A percentile compares a stretch with the other conserved stretches of the same genome.
Evolutionary conservation across 2,113 vertebrate genomes (phyloP).

Genomic region (Madoqua kirkii): DNA sequence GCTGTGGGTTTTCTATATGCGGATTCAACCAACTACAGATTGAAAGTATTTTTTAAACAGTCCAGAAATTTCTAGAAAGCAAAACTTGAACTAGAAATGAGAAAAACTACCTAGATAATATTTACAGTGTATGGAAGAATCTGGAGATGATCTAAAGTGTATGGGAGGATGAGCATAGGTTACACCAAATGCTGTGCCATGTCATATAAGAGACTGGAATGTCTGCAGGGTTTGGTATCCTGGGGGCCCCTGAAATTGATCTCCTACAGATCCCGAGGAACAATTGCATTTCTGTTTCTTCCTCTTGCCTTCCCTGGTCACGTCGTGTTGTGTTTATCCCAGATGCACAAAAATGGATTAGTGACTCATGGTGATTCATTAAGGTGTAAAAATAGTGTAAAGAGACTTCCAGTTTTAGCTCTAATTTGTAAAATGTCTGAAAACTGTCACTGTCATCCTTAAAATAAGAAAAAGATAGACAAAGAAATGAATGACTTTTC

Average conservation of each 20-base stretch:
- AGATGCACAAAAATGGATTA: neutral
- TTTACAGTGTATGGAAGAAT: neutral
- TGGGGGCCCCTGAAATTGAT: neutral
- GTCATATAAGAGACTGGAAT: neutral
- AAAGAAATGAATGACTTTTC: neutral
- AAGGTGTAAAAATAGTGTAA: neutral
- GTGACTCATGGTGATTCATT: neutral
- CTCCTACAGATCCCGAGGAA: neutral
- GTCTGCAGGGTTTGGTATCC: neutral
- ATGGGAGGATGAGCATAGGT: neutral
- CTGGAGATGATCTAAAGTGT: neutral
- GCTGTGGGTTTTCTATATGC: neutral
- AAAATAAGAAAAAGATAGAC: neutral
- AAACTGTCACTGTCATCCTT: neutral
- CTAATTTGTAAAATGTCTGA: neutral
- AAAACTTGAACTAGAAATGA: neutral
- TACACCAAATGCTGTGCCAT: neutral
- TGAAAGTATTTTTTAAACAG: neutral
- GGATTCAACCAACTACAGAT: neutral
- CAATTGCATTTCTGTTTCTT: neutral
- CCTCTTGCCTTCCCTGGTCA: neutral
- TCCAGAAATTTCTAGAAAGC: neutral
- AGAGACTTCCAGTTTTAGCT: neutral
- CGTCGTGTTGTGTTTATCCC: neutral
- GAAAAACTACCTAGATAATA: neutral